phyloP scores from a whole-genome alignment of 2,888 invertebrate species.

The Eurytoma adleriae region DNA sequence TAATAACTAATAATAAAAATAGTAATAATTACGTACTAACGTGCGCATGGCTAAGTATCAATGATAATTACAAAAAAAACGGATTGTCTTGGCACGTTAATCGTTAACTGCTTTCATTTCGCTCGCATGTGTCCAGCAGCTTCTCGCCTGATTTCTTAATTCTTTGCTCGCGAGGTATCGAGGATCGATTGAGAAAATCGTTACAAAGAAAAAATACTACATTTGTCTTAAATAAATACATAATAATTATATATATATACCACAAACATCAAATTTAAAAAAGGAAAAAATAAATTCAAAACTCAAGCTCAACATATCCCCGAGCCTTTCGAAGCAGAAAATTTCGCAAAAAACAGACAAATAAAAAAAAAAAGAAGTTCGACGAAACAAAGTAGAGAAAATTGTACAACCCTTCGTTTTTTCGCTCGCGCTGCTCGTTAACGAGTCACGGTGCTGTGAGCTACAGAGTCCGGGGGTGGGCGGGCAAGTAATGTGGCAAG shows the following conservation, averaged over 20 bases:
- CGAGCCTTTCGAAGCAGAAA: constrained; percentile 14
- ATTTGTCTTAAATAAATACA: constrained; percentile 8
- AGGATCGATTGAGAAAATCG: constrained; percentile 45
- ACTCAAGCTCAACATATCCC: constrained; percentile 26
- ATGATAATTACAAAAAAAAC: constrained; percentile 71
- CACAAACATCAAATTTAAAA: constrained; percentile 44
- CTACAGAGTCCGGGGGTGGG: constrained; percentile 39
- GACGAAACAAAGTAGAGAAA: constrained; percentile 5
- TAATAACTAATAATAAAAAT: constrained; percentile 64
- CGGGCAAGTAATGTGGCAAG: constrained; percentile 70
- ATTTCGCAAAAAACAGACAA: neutral
- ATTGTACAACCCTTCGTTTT: constrained; percentile 12
- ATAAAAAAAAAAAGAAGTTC: constrained; percentile 30
- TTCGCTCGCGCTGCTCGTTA: constrained; percentile 35
- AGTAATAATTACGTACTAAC: constrained; percentile 64
- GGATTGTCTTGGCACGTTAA: constrained; percentile 57
- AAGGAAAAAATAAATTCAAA: constrained; percentile 38
- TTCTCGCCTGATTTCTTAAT: constrained; percentile 4
- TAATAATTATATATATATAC: constrained; percentile 25
- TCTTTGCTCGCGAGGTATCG: constrained; percentile 33
- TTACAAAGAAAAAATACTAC: constrained; percentile 38
- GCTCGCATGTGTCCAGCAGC: constrained; percentile 17
- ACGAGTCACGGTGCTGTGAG: constrained; percentile 23
- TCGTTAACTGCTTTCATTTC: constrained; percentile 46
- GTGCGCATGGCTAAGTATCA: constrained; percentile 67